Evolutionary conservation across 2,888 invertebrate genomes (phyloP), one percentile per base, ranked within the genome.

Genomic region (Syrphus vitripennis): DNA sequence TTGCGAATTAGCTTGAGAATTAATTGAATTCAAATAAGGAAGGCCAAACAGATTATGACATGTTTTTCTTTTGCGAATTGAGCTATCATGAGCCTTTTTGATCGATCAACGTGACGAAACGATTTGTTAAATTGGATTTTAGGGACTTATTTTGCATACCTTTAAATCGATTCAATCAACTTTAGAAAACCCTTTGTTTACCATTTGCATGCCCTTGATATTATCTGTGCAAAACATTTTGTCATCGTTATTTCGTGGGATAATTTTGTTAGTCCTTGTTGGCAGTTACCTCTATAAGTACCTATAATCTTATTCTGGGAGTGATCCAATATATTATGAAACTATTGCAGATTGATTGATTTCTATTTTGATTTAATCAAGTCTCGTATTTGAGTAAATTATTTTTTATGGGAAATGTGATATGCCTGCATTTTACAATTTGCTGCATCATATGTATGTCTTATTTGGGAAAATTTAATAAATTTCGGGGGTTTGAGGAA

Each of bases 61-160:
- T 81, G 76, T 76, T 61, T 67, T 76, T 53, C 12, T 42, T 55
- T 42, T 59, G n/a, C 31, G 6, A 80, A 83, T 80, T 80, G 80
- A 83, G 83, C 75, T 31, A 75, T 83, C 75, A 76, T n/a, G 42
- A 19, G 4, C 37, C 14, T 16, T 45, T 59, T 65, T 69, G 71
- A 86, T 69, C 69, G 81, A 84, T 59, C 24, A 76, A 69, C 57
- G 84, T 69, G 84, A 77, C 84, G 84, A 86, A 82, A 77, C 40
- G 67, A 61, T 76, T 76, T 76, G 45, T 14, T 7, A 19, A 67
- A 78, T 45, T 50, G 26, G 50, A 79, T 74, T 72, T 4, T 24
- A 12, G 10, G 12, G n/a, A 16, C 53, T 37, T 21, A 31, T 59
- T 40, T 19, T 40, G 57, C 63, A 57, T 34, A 5, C 14, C n/a